Conservation (phyloP, 2,797 vertebrate species). For the Todus mexicanus region DNA sequence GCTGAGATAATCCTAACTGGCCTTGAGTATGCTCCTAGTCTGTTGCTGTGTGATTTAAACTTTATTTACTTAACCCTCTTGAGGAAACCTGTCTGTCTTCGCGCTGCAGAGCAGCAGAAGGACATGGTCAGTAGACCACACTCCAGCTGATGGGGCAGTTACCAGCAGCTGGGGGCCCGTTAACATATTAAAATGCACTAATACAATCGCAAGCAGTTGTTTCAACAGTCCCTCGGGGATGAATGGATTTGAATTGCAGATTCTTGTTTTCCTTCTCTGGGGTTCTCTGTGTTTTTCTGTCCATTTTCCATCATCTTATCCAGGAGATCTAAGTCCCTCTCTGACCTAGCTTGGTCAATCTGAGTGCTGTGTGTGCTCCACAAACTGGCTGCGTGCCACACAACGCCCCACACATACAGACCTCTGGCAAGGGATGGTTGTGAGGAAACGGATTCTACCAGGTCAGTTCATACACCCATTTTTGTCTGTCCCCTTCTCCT, state of each 20-base stretch:
- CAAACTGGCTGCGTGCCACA: not conserved
- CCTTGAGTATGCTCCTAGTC: not conserved
- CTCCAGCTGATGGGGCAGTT: not conserved
- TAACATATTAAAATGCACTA: conserved; percentile 51
- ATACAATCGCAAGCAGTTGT: conserved; percentile 43
- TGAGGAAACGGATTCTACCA: not conserved
- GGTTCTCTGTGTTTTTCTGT: not conserved
- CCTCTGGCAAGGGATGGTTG: not conserved
- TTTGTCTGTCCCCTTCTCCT: not conserved
- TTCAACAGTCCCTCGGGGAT: not conserved
- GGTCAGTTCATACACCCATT: not conserved
- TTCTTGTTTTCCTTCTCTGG: not conserved
- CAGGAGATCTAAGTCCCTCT: not conserved
- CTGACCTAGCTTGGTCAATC: not conserved
- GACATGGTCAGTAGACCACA: not conserved
- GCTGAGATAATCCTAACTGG: not conserved
- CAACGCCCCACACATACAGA: rapidly evolving
- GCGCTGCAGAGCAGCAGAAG: not conserved
- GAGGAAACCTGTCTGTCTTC: not conserved
- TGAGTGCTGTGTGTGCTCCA: not conserved
- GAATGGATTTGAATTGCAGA: conserved; percentile 40
- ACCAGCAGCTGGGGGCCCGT: not conserved
- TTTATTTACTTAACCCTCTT: not conserved
- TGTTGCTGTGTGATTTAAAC: conserved; percentile 9
- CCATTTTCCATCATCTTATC: not conserved